phyloP scores from a whole-genome alignment of 30 jellyfish, hydroid and myxozoan species.

The Sanderia malayensis region DNA sequence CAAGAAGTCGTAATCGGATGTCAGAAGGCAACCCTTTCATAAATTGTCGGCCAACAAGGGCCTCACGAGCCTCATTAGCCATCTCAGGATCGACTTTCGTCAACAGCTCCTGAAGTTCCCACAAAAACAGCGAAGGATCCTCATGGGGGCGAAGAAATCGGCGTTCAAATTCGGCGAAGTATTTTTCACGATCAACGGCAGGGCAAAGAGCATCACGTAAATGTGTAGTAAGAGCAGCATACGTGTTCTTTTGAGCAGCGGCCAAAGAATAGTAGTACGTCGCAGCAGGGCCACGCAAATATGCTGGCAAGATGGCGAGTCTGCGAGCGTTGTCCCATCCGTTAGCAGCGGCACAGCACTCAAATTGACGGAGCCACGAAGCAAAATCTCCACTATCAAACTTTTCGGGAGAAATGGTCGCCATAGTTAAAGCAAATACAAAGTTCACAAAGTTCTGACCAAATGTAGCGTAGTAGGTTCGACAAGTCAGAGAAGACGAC shows the following conservation, averaged over 20 bases:
- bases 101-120: slow-evolving; percentile 30
- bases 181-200: slow-evolving; percentile 23
- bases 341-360: slow-evolving; percentile 40
- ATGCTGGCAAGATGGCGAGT: slow-evolving; percentile 22
- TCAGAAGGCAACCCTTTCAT: slow-evolving; percentile 22
- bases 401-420: slow-evolving; percentile 31
- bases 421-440: slow-evolving; percentile 76
- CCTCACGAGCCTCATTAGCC: slow-evolving; percentile 28
- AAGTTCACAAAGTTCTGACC: no score
- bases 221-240: neutral
- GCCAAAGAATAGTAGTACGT: slow-evolving; percentile 17
- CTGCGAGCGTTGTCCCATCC: slow-evolving; percentile 17
- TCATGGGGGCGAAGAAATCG: slow-evolving; percentile 25
- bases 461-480: no score
- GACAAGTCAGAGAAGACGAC: no score
- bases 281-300: slow-evolving; percentile 39
- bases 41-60: slow-evolving; percentile 35
- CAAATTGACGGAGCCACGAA: slow-evolving; percentile 38
- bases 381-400: slow-evolving; percentile 41
- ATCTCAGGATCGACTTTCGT: slow-evolving; percentile 26
- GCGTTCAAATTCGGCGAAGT: slow-evolving; percentile 26
- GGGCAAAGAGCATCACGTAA: slow-evolving; percentile 30
- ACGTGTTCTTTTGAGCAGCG: slow-evolving; percentile 35
- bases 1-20: slow-evolving; percentile 8
- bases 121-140: slow-evolving; percentile 32